Conservation (phyloP, 2,888 invertebrate species). For the Bruchidius siliquastri region DNA sequence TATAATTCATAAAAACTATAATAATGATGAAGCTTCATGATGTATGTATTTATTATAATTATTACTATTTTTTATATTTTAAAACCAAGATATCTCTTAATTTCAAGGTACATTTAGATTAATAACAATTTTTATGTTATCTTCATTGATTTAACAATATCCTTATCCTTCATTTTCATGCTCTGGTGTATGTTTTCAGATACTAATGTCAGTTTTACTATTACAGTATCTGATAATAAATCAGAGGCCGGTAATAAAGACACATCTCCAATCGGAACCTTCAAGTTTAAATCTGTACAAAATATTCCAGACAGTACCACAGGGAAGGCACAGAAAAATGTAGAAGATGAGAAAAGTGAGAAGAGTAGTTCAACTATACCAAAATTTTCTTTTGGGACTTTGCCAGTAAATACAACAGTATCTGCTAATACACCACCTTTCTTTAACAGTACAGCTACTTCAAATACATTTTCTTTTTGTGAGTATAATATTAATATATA, state of each 20-base stretch:
- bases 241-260: constrained; percentile 3
- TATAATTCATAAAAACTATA: too few species aligned
- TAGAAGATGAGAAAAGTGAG: not conserved
- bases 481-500: constrained; percentile 6
- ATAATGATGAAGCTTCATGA: too few species aligned
- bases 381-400: constrained; percentile 20
- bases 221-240: constrained; percentile 6
- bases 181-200: too few species aligned
- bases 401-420: constrained; percentile 7
- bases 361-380: constrained; percentile 1
- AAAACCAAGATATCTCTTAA: too few species aligned
- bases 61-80: too few species aligned
- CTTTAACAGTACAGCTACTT: constrained; percentile 18
- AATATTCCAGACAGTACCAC: constrained; percentile 26
- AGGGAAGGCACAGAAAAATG: constrained; percentile 15
- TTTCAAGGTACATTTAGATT: too few species aligned
- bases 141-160: too few species aligned
- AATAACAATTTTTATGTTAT: too few species aligned
- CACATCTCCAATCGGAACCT: constrained; percentile 10
- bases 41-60: too few species aligned
- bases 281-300: constrained; percentile 22
- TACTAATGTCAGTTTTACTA: too few species aligned
- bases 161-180: too few species aligned
- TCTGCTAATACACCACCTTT: constrained; percentile 14
- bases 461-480: constrained; percentile 21